These are phyloP conservation scores for Rhineura floridana DNA, from an alignment of 2,113 vertebrate species.

Conservation along the genomic window DNA sequence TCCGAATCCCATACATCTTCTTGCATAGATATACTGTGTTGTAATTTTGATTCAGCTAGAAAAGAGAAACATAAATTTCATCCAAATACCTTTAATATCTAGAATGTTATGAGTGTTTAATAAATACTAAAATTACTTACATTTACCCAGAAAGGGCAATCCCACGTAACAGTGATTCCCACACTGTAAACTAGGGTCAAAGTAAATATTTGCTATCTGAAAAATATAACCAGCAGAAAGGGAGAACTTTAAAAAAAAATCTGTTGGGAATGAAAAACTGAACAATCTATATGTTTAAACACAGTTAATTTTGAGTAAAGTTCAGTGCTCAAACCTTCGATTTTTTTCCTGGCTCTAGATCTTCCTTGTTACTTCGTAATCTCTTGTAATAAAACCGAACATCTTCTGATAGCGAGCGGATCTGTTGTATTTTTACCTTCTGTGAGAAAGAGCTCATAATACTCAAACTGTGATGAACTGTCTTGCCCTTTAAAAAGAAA, in stretches of 20 bases:
- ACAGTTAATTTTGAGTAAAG: constrained; percentile 24
- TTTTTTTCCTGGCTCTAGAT: constrained; percentile 92
- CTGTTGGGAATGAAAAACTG: not conserved
- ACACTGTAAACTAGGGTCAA: constrained; percentile 93
- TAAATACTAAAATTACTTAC: constrained; percentile 79
- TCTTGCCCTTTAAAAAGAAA: constrained; percentile 84
- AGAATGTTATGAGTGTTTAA: not conserved
- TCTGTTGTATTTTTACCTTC: constrained; percentile 93
- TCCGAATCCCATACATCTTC: constrained; percentile 93
- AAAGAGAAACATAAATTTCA: constrained; percentile 9
- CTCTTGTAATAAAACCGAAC: constrained; percentile 93
- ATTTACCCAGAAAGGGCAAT: constrained; percentile 93
- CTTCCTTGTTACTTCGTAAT: constrained; percentile 91
- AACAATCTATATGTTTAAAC: not conserved
- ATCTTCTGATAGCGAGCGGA: constrained; percentile 92
- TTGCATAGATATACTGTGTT: constrained; percentile 85
- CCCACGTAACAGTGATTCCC: constrained; percentile 95
- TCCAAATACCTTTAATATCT: constrained; percentile 14
- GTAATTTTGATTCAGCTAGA: constrained; percentile 86
- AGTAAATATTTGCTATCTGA: constrained; percentile 98
- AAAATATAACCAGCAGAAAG: constrained; percentile 55
- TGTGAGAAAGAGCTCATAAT: constrained; percentile 96
- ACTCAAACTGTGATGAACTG: constrained; percentile 94
- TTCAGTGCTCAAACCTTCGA: constrained; percentile 85
- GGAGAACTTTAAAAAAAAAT: constrained; percentile 35